Conservation (phyloP, 2,797 vertebrate species). For the Enteromius thamalakanensis region DNA sequence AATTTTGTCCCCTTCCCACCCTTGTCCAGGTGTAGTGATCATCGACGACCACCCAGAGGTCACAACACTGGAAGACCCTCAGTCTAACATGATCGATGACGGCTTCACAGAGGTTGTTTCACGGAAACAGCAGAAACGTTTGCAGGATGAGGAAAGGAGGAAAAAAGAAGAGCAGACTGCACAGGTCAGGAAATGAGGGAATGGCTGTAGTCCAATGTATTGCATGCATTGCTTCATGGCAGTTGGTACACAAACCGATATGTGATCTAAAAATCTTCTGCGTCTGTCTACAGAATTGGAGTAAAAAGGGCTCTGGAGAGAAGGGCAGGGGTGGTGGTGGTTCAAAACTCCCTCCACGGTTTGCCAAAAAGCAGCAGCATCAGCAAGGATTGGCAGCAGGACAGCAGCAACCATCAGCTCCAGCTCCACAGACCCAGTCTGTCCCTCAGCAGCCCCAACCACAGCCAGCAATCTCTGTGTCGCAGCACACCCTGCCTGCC, state of each 20-base stretch:
- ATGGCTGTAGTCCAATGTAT: background rate
- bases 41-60: constrained; percentile 99
- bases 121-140: constrained; percentile 96
- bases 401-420: constrained; percentile 65
- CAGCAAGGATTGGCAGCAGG: constrained; percentile 68
- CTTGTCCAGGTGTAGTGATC: constrained; percentile 91
- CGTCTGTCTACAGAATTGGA: constrained; percentile 84
- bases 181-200: constrained; percentile 77
- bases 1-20: background rate
- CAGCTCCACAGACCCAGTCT: constrained; percentile 62
- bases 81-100: constrained; percentile 92
- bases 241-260: background rate
- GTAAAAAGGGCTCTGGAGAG: constrained; percentile 91
- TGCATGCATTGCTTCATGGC: background rate
- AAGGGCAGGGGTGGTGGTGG: constrained; percentile 89
- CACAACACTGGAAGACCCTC: constrained; percentile 94
- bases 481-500: constrained; percentile 76
- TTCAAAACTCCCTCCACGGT: constrained; percentile 94
- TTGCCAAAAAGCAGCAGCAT: constrained; percentile 95
- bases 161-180: constrained; percentile 98
- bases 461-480: constrained; percentile 66
- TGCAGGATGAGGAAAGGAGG: constrained; percentile 96
- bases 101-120: constrained; percentile 99
- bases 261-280: background rate
- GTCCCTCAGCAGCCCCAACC: constrained; percentile 62